Conservation (phyloP, 2,888 invertebrate species). For the Tridacna crocea region DNA sequence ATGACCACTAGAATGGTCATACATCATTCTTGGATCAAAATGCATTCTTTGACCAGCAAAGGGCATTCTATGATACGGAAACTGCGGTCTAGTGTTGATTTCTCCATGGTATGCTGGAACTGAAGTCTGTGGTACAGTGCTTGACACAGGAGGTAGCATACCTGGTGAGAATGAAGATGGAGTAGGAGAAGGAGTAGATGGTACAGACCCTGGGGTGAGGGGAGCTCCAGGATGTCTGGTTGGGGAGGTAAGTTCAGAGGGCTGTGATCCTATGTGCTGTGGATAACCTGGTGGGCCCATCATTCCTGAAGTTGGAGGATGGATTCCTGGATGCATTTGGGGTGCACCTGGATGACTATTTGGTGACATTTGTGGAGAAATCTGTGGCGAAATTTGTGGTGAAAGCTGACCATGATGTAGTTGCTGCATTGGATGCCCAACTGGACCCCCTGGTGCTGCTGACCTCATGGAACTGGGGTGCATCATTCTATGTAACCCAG, state of each 20-base stretch:
- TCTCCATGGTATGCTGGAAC: conserved; percentile 44
- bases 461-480: conserved; percentile 47
- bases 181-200: conserved; percentile 57
- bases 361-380: conserved; percentile 60
- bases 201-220: conserved; percentile 53
- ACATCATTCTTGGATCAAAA: conserved; percentile 51
- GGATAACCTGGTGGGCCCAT: conserved; percentile 60
- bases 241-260: conserved; percentile 46
- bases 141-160: conserved; percentile 31
- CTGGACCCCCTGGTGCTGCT: conserved; percentile 45
- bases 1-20: conserved; percentile 28
- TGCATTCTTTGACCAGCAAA: conserved; percentile 39
- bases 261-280: conserved; percentile 35
- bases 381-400: conserved; percentile 35
- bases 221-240: conserved; percentile 49
- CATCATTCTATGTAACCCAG: conserved; percentile 48
- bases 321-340: conserved; percentile 50
- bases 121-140: conserved; percentile 32
- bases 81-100: conserved; percentile 32
- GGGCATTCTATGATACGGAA: conserved; percentile 49
- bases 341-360: conserved; percentile 51
- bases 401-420: conserved; percentile 37
- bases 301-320: conserved; percentile 46
- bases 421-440: conserved; percentile 48
- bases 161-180: conserved; percentile 43